Evolutionary conservation across 2,113 vertebrate species (phyloP), one percentile per base, ranked within the genome.

Genomic region (Poeciliopsis occidentalis): DNA sequence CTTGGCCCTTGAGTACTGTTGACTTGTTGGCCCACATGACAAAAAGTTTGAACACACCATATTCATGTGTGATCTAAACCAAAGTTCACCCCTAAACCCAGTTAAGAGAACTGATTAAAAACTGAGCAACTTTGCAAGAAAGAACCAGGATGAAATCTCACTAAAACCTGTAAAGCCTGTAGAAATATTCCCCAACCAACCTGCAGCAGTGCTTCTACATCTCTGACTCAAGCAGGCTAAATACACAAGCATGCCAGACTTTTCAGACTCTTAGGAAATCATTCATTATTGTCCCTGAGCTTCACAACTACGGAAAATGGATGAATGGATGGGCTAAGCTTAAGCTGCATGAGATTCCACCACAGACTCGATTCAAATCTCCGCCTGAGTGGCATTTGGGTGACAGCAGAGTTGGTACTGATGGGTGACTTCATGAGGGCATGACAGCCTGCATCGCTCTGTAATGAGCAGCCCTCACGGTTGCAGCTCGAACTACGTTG

Each of bases 401-500:
- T 84, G 81, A 85, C 78, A 68, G 65, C 13, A 64, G 68, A 71
- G 67, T 71, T 37, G 73, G 69, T 69, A 34, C 75, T 51, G 77
- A 79, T 63, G 72, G 70, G 71, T 78, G 75, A 78, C 72, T 60
- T 79, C 81, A 71, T 80, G 79, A 67, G 60, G 77, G 66, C 75
- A 71, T 64, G 69, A 62, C 74, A 88, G 79, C 67, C 84, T 68
- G 63, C 83, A 82, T 74, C 71, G 60, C 63, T 79, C 85, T 81
- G 81, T 92, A 90, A 93, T 90, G 86, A 93, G 87, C 72, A 26
- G 12, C 57, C 83, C 44, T 75, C 76, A 89, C 88, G 89, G 87
- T 78, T 83, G 81, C 87, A 85, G 83, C 79, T 17, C 34, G 51
- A 80, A 77, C 73, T 75, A 47, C 30, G 8, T 57, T 0, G 7